phyloP scores from a whole-genome alignment of 2,888 invertebrate species.

The Anodontia alba region DNA sequence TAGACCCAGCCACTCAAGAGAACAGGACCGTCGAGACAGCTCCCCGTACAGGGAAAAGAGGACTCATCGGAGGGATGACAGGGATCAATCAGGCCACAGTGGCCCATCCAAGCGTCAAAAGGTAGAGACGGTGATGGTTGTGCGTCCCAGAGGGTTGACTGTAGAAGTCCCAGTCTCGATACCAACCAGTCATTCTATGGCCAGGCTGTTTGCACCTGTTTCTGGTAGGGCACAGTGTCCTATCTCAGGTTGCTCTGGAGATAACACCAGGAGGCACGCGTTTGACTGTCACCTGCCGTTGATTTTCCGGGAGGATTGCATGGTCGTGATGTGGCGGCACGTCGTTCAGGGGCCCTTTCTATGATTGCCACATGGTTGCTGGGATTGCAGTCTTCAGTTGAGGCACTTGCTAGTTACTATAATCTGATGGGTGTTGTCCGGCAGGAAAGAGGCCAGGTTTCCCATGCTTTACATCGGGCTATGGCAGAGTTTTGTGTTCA shows the following conservation, averaged over 20 bases:
- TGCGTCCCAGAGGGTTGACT: background rate
- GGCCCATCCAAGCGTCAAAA: background rate
- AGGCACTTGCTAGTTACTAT: background rate
- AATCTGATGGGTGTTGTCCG: background rate
- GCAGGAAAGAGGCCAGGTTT: background rate
- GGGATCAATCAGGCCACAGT: background rate
- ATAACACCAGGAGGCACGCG: background rate
- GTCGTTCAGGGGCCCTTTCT: background rate
- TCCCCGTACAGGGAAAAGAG: background rate
- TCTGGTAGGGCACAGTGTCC: slow-evolving; percentile 7
- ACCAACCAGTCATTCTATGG: background rate
- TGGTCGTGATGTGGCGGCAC: background rate
- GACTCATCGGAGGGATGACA: background rate
- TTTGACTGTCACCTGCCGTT: background rate
- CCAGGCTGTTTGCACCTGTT: too few relatives aligned
- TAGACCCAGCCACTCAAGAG: background rate
- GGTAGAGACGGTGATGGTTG: background rate
- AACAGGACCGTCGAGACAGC: background rate
- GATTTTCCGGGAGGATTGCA: background rate
- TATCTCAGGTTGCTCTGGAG: background rate
- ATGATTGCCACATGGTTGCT: background rate
- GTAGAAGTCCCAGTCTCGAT: background rate
- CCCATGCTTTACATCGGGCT: background rate
- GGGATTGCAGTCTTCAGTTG: background rate
- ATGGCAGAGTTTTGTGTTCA: background rate